phyloP scores from a whole-genome alignment of 2,888 invertebrate genomes.

The Xylota segnis region DNA sequence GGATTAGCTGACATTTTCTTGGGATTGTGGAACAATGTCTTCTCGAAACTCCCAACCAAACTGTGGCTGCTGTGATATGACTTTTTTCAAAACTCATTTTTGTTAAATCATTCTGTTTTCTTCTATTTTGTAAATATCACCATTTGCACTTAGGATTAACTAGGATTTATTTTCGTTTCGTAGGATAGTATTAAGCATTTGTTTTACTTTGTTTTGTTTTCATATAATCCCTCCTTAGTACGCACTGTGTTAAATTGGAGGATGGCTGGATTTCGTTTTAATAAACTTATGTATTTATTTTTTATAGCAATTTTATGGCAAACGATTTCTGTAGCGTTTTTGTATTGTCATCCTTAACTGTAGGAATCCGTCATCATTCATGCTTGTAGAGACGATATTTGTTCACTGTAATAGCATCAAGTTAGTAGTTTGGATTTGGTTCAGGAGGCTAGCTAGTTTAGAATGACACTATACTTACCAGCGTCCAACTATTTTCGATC shows the following conservation, averaged over 20 bases:
- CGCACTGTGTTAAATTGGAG: neutral
- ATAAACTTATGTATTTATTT: constrained; percentile 26
- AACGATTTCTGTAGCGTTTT: neutral
- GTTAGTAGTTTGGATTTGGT: too few relatives aligned
- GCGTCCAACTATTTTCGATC: too few relatives aligned
- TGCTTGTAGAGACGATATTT: too few relatives aligned
- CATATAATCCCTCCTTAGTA: neutral
- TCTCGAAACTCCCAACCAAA: constrained; percentile 86
- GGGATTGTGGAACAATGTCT: constrained; percentile 86
- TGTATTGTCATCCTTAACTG: too few relatives aligned
- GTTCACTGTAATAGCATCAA: too few relatives aligned
- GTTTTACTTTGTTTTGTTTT: too few relatives aligned
- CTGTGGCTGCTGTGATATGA: constrained; percentile 85
- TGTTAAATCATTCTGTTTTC: constrained; percentile 12
- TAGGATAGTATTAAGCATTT: constrained; percentile 14
- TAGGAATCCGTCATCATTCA: too few relatives aligned
- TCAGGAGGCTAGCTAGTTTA: too few relatives aligned
- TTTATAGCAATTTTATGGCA: constrained; percentile 6
- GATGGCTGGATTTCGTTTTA: neutral
- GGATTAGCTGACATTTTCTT: constrained; percentile 86
- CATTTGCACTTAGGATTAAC: constrained; percentile 39
- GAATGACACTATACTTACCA: too few relatives aligned
- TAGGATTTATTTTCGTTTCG: constrained; percentile 2
- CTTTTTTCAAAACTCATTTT: constrained; percentile 6
- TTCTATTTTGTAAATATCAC: constrained; percentile 53